phyloP scores from a whole-genome alignment of 2,888 invertebrate species.

The Andrena bicolor region DNA sequence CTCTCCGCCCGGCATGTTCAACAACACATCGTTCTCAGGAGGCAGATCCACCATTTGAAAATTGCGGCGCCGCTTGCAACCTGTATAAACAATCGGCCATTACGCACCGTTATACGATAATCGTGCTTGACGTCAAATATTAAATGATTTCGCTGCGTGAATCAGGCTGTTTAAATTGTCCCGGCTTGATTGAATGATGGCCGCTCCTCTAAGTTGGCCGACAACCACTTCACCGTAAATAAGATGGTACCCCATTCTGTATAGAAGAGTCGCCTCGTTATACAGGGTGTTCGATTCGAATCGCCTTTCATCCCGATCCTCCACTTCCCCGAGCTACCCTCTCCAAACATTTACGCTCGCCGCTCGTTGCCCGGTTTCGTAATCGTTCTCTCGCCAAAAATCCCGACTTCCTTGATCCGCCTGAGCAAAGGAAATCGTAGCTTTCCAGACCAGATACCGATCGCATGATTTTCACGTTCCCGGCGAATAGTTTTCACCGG shows the following conservation, averaged over 20 bases:
- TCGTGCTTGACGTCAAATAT: conserved; percentile 82
- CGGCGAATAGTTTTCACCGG: not conserved
- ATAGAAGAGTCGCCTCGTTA: conserved; percentile 71
- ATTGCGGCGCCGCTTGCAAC: conserved; percentile 77
- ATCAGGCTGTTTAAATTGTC: conserved; percentile 82
- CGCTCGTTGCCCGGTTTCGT: not conserved
- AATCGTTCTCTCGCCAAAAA: not conserved
- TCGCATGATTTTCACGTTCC: not conserved
- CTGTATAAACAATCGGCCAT: conserved; percentile 79
- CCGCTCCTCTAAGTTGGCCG: conserved; percentile 80
- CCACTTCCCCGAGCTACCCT: not conserved
- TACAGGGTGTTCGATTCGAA: conserved; percentile 67
- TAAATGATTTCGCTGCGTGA: conserved; percentile 82
- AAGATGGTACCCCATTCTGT: conserved; percentile 76
- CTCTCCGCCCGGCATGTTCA: conserved; percentile 39
- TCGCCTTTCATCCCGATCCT: not conserved
- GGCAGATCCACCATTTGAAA: conserved; percentile 69
- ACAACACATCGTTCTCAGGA: conserved; percentile 69
- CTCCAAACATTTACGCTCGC: not conserved
- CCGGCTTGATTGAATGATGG: conserved; percentile 81
- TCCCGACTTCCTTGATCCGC: not conserved
- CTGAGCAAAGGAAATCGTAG: not conserved
- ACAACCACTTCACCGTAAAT: conserved; percentile 82
- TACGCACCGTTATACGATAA: conserved; percentile 80
- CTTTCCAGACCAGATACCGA: not conserved